A percentile compares a stretch with the other conserved stretches of the same genome.
Evolutionary conservation across 2,888 invertebrate genomes (phyloP).

Genomic region (Acrocera orbiculus): DNA sequence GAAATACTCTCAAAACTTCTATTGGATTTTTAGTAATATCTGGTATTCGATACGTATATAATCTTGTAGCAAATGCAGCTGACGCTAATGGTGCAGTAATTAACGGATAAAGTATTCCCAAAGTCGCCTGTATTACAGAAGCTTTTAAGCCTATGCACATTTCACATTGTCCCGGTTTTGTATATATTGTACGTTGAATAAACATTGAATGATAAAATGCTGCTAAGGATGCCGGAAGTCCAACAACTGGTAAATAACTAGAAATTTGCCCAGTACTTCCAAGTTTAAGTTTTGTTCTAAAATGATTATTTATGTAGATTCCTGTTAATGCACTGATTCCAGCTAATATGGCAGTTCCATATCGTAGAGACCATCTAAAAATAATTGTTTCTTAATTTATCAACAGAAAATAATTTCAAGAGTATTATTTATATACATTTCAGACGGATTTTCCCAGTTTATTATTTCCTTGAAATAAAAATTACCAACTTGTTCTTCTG

Average conservation of each 20-base stretch:
- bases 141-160: conserved; percentile 46
- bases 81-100: conserved; percentile 40
- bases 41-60: conserved; percentile 45
- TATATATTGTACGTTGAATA: conserved; percentile 37
- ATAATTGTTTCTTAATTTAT: conserved; percentile 2
- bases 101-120: conserved; percentile 42
- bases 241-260: conserved; percentile 41
- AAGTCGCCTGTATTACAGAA: conserved; percentile 34
- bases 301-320: conserved; percentile 42
- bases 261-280: conserved; percentile 38
- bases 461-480: conserved; percentile 41
- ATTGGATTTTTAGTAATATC: conserved; percentile 38
- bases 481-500: conserved; percentile 37
- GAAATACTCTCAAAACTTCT: conserved; percentile 36
- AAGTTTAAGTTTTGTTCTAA: conserved; percentile 42
- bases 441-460: conserved; percentile 39
- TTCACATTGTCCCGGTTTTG: conserved; percentile 41
- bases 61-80: conserved; percentile 42
- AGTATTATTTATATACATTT: conserved; percentile 36
- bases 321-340: conserved; percentile 34
- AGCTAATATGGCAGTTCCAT: conserved; percentile 36
- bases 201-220: conserved; percentile 38
- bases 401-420: conserved; percentile 9
- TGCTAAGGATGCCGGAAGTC: conserved; percentile 40
- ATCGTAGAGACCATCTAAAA: conserved; percentile 36